Conservation (phyloP, 2,113 vertebrate species). For the Eretmodus cyanostictus region DNA sequence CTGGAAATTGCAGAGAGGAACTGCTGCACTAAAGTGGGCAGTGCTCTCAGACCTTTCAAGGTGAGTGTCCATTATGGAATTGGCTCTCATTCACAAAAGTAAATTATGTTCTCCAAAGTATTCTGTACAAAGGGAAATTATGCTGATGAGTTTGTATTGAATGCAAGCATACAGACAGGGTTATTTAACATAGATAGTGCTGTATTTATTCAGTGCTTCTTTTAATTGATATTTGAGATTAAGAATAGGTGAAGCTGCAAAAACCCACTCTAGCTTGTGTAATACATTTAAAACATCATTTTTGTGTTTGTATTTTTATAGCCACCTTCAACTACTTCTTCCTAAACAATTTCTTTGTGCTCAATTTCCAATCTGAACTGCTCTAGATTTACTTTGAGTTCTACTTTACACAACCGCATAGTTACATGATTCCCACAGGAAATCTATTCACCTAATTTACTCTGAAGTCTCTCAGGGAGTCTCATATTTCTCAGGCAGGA, state of each 20-base stretch:
- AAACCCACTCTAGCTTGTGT: neutral
- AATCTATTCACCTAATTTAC: slow-evolving; percentile 49
- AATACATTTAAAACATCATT: neutral
- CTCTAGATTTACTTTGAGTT: slow-evolving; percentile 58
- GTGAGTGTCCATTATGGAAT: slow-evolving; percentile 64
- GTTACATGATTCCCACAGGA: slow-evolving; percentile 48
- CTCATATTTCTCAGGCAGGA: slow-evolving; percentile 33
- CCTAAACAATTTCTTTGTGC: neutral
- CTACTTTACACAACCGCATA: slow-evolving; percentile 37
- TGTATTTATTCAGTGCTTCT: neutral
- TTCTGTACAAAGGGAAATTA: neutral
- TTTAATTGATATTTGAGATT: neutral
- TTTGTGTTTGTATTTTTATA: neutral
- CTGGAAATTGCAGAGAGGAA: slow-evolving; percentile 88
- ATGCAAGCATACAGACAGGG: neutral
- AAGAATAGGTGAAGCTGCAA: neutral
- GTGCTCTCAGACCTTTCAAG: slow-evolving; percentile 86
- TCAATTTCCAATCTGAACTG: slow-evolving; percentile 36
- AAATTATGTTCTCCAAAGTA: neutral
- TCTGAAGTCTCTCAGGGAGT: slow-evolving; percentile 39
- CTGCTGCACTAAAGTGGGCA: slow-evolving; percentile 89
- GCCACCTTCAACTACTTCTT: neutral
- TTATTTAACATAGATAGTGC: neutral
- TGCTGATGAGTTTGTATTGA: neutral
- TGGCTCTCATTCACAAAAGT: neutral